phyloP scores from a whole-genome alignment of 2,113 vertebrate species.

The Entomyzon cyanotis region DNA sequence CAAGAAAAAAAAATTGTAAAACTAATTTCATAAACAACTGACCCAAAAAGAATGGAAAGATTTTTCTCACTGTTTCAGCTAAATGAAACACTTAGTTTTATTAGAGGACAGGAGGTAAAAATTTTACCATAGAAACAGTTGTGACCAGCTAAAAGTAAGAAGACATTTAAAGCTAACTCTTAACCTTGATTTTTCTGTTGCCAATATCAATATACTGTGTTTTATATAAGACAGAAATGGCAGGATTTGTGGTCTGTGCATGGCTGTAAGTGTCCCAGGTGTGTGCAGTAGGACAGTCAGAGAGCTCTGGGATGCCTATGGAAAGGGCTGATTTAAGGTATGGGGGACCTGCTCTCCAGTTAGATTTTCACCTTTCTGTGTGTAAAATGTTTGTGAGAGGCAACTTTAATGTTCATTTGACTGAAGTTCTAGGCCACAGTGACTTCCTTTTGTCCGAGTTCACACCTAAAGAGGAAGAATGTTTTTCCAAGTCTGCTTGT shows the following conservation, averaged over 20 bases:
- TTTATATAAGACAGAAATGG: not conserved
- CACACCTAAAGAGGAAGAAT: not conserved
- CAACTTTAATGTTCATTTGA: not conserved
- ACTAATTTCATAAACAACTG: not conserved
- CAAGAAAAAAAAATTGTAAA: not conserved
- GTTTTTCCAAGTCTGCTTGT: not conserved
- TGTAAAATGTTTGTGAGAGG: not conserved
- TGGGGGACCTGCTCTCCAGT: not conserved
- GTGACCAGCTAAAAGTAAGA: not conserved
- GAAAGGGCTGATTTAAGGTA: not conserved
- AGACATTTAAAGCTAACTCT: not conserved
- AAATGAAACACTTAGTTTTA: not conserved
- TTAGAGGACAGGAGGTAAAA: not conserved
- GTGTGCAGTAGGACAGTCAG: not conserved
- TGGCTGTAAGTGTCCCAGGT: not conserved
- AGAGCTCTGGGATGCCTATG: not conserved
- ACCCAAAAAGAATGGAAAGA: not conserved
- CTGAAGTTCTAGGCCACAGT: not conserved
- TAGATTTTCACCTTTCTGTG: not conserved
- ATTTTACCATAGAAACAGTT: not conserved
- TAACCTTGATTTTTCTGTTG: not conserved
- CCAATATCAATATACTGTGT: not conserved
- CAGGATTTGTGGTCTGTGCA: not conserved
- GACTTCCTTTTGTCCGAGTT: not conserved
- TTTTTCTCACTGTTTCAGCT: not conserved